A percentile compares a stretch with the other conserved stretches of the same genome.
These are phyloP conservation scores for Minunthozetes semirufus DNA, from an alignment of 2,888 invertebrate species.

Conservation along the genomic window DNA sequence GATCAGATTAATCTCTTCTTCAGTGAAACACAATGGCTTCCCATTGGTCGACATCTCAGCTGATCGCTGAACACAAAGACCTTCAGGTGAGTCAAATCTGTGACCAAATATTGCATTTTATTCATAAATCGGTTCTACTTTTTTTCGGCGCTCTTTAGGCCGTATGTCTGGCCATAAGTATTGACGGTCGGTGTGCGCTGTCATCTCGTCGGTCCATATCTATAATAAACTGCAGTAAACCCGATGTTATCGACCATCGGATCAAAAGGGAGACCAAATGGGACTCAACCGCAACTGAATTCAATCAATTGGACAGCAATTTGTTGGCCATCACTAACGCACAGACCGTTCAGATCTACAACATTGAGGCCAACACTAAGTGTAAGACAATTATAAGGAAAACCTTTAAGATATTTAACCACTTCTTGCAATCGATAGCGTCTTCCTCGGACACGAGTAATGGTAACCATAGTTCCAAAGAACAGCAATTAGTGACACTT, in stretches of 20 bases:
- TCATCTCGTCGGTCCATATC: constrained; percentile 44
- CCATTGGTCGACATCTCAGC: constrained; percentile 31
- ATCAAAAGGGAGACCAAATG: constrained; percentile 83
- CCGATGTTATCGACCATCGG: constrained; percentile 63
- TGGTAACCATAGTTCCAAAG: not conserved
- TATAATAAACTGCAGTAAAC: constrained; percentile 61
- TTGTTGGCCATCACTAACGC: constrained; percentile 69
- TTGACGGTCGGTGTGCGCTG: constrained; percentile 65
- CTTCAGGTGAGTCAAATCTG: constrained; percentile 5
- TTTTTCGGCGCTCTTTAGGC: not conserved
- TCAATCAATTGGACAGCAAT: constrained; percentile 61
- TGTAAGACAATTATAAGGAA: not conserved
- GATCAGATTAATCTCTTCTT: not conserved
- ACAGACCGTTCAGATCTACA: constrained; percentile 37
- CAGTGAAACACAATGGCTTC: not conserved
- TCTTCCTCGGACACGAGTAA: not conserved
- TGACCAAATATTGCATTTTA: not conserved
- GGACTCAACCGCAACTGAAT: constrained; percentile 84
- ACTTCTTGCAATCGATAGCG: not conserved
- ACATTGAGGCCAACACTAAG: constrained; percentile 24
- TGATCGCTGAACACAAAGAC: constrained; percentile 27
- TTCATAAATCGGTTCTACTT: not conserved
- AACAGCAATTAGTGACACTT: constrained; percentile 23
- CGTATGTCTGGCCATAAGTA: constrained; percentile 42
- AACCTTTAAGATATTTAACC: not conserved